phyloP scores from a whole-genome alignment of 1,140 invertebrate genomes.

The Chelonus insularis region DNA sequence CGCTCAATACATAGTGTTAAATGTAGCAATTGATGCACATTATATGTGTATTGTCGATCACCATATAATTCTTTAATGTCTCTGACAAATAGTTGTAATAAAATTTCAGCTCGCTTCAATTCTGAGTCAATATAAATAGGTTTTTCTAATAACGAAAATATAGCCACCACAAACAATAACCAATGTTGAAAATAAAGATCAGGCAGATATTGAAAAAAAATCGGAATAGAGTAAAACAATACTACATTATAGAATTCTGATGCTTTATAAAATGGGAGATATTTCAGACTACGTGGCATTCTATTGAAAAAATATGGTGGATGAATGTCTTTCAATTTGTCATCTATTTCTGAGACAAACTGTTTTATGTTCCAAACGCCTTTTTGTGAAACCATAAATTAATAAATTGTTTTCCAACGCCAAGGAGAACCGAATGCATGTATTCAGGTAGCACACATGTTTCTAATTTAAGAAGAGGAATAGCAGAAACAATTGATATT shows the following conservation, averaged over 20 bases:
- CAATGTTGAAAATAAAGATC: conserved; percentile 36
- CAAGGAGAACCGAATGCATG: conserved; percentile 35
- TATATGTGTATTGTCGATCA: conserved; percentile 27
- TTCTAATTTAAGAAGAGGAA: conserved; percentile 31
- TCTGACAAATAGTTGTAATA: conserved; percentile 30
- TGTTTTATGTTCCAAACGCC: conserved; percentile 27
- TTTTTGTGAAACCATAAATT: conserved; percentile 15
- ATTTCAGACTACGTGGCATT: conserved; percentile 21
- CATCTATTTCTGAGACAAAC: conserved; percentile 19
- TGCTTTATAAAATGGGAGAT: conserved; percentile 30
- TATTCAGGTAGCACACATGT: conserved; percentile 34
- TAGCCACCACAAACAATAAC: conserved; percentile 28
- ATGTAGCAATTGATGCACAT: conserved; percentile 34
- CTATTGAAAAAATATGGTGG: conserved; percentile 30
- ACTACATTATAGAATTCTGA: conserved; percentile 32
- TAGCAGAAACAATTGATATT: conserved; percentile 8
- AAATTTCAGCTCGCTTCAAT: conserved; percentile 22
- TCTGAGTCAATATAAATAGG: conserved; percentile 13
- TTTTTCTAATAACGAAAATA: conserved; percentile 28
- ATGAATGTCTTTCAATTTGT: conserved; percentile 25
- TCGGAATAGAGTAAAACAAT: conserved; percentile 9
- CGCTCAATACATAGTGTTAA: conserved; percentile 30
- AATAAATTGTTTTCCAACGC: conserved; percentile 24
- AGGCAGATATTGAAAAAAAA: conserved; percentile 24
- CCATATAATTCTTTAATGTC: conserved; percentile 24